Conservation (phyloP, 2,113 vertebrate species). For the Sinocyclocheilus grahami region DNA sequence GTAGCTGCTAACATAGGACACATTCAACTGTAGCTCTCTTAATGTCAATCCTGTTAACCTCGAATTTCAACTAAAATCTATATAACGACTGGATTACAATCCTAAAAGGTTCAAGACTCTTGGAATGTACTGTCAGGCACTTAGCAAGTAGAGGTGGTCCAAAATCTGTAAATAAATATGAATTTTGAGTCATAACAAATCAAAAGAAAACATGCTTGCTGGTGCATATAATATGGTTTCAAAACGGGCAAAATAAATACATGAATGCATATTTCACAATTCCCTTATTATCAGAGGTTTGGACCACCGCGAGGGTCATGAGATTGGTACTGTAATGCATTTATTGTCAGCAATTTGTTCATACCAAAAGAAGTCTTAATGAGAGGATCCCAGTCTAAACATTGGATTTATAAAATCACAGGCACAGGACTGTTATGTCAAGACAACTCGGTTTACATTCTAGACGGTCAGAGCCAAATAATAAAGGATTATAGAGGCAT, state of each 20-base stretch:
- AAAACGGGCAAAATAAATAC: slow-evolving; percentile 24
- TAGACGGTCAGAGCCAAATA: slow-evolving; percentile 72
- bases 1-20: slow-evolving; percentile 73
- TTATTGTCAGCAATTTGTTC: slow-evolving; percentile 12
- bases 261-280: slow-evolving; percentile 13
- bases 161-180: slow-evolving; percentile 43
- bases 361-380: not conserved
- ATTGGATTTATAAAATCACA: slow-evolving; percentile 63
- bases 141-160: slow-evolving; percentile 58
- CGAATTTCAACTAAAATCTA: slow-evolving; percentile 69
- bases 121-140: slow-evolving; percentile 91
- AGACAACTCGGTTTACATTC: slow-evolving; percentile 77
- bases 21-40: slow-evolving; percentile 79
- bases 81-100: slow-evolving; percentile 34
- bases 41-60: slow-evolving; percentile 81
- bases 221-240: slow-evolving; percentile 8
- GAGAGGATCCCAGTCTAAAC: slow-evolving; percentile 40
- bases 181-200: slow-evolving; percentile 34
- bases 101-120: slow-evolving; percentile 70
- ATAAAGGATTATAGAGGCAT: slow-evolving; percentile 61
- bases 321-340: slow-evolving; percentile 13
- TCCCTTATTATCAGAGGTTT: slow-evolving; percentile 30
- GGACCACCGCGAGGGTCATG: not conserved
- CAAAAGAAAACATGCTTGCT: slow-evolving; percentile 21
- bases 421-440: slow-evolving; percentile 70